Evolutionary conservation across 2,113 vertebrate genomes (phyloP).

Genomic region (Pomatostomus ruficeps): DNA sequence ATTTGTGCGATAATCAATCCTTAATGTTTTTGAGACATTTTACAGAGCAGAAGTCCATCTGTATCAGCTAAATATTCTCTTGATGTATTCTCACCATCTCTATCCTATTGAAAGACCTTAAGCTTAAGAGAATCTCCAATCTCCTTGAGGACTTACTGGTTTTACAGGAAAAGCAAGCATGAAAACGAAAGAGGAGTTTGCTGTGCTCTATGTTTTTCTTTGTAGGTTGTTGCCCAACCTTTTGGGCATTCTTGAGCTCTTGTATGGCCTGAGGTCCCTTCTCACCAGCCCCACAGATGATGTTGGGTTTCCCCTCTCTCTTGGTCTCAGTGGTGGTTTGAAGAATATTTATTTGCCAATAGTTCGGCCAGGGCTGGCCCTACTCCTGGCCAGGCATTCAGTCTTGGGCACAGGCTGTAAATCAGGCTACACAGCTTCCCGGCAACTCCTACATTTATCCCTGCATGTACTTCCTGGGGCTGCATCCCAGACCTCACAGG

Average conservation of each 20-base stretch:
- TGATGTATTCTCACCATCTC: neutral
- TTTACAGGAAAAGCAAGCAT: neutral
- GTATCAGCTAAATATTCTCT: neutral
- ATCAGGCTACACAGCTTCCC: neutral
- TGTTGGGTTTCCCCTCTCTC: neutral
- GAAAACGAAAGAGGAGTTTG: neutral
- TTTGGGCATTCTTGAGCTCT: neutral
- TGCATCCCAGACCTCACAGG: neutral
- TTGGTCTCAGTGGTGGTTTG: neutral
- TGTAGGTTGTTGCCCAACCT: neutral
- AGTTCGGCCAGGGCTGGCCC: accelerated
- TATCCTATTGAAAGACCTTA: neutral
- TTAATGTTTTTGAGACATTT: neutral
- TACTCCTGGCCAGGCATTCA: neutral
- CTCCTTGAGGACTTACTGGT: neutral
- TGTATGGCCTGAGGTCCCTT: neutral
- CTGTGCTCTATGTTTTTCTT: neutral
- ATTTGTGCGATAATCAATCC: neutral
- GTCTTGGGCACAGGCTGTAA: neutral
- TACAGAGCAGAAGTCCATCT: neutral
- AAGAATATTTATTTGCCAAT: neutral
- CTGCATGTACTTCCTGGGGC: accelerated
- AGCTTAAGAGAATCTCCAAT: neutral
- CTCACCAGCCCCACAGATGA: accelerated
- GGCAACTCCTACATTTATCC: neutral